These are phyloP conservation scores for Paralichthys olivaceus DNA, from an alignment of 2,113 vertebrate species.

Conservation along the genomic window DNA sequence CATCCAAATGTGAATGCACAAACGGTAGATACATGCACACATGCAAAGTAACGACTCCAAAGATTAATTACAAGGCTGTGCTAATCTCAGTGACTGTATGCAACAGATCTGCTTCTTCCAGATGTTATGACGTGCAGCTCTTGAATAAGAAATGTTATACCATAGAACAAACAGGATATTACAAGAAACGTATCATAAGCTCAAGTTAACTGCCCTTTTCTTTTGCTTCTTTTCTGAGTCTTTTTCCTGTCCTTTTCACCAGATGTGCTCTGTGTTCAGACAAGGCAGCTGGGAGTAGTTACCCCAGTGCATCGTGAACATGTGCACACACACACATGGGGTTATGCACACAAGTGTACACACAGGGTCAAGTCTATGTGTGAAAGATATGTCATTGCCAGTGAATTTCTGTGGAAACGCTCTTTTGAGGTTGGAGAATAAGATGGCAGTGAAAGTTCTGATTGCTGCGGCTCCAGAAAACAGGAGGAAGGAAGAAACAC, in stretches of 20 bases:
- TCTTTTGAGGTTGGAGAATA: slow-evolving; percentile 4
- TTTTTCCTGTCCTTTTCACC: slow-evolving; percentile 35
- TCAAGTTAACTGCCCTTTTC: slow-evolving; percentile 18
- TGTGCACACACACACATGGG: slow-evolving; percentile 9
- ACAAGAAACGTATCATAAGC: slow-evolving; percentile 24
- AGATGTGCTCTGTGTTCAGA: slow-evolving; percentile 68
- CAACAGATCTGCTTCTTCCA: background rate
- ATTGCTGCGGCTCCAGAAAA: slow-evolving; percentile 16
- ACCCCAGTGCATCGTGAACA: slow-evolving; percentile 32
- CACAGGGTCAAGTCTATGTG: slow-evolving; percentile 18
- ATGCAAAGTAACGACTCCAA: background rate
- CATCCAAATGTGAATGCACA: background rate
- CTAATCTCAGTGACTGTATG: background rate
- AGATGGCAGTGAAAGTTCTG: slow-evolving; percentile 8
- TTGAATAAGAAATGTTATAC: background rate
- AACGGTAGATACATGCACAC: background rate
- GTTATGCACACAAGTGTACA: slow-evolving; percentile 7
- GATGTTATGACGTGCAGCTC: slow-evolving; percentile 16
- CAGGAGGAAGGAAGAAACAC: slow-evolving; percentile 43
- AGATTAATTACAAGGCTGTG: background rate
- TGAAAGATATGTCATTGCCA: slow-evolving; percentile 26
- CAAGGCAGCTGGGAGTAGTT: slow-evolving; percentile 77
- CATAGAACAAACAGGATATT: slow-evolving; percentile 36
- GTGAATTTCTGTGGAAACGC: slow-evolving; percentile 39
- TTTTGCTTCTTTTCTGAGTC: slow-evolving; percentile 44